Evolutionary conservation across 2,113 vertebrate species (phyloP), one percentile per base, ranked within the genome.

Genomic region (Hassar affinis): DNA sequence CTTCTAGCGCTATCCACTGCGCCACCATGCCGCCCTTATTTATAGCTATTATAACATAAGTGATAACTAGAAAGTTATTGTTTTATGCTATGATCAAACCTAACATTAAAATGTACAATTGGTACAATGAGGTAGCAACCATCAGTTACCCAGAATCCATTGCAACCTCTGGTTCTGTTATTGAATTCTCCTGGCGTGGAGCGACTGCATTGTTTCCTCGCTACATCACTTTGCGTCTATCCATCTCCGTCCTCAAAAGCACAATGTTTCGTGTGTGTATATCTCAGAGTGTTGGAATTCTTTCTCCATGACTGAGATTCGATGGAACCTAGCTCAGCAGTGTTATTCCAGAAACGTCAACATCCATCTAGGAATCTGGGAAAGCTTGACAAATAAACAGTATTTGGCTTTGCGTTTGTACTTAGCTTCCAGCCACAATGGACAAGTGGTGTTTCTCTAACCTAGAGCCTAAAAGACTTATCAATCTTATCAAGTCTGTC

Each of bases 181-280:
- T 35, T 35, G 30, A 54, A 35, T 71, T 5, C 49, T 56, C 22
- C 35, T 71, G 22, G 22, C 30, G n/a, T 27, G 17, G 7, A 66
- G 51, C 5, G 7, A 30, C n/a, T 14, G 22, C 30, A 71, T 27
- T 38, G 66, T 38, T 81, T 79, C 80, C 80, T 80, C 62, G 89
- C 80, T 52, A 51, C 62, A 82, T 85, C 85, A 54, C 49, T 68
- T 84, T 20, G 86, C 69, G 69, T 88, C 82, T 54, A 61, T 64
- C 79, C 76, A 54, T 47, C n/a, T 8, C 2, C 1, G 5, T 59
- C 52, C 35, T 64, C 10, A 0, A 45, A 64, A 30, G n/a, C 54
- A 62, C 15, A 42, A 45, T 35, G 3, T 49, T 45, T 25, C 38
- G 38, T 79, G 15, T 27, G 25, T 22, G 54, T 3, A 15, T 61